Base-by-base conservation (phyloP, 2,888 invertebrate species). In the Aspidiotus rigidus region DNA sequence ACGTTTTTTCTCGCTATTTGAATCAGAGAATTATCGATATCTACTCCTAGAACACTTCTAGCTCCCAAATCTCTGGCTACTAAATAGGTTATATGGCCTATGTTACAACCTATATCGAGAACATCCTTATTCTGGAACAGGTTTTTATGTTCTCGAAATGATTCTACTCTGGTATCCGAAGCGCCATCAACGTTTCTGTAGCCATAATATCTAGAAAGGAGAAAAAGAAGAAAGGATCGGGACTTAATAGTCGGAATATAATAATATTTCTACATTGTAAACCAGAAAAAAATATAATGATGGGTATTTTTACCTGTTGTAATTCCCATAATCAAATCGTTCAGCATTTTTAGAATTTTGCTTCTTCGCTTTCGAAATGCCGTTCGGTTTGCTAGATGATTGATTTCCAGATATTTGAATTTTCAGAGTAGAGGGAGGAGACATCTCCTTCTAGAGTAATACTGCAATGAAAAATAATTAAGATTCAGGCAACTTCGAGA, bases 31-130 rank as follows among this genome's bases (percentile, higher is more conserved):
- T 71, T 83, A 81, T 99, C 98, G 74, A 99, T 97, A 78, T 99
- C 98, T 74, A 98, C 87, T 71, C 98, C 99, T 70, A 90, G 83
- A 70, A 97, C 88, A 73, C 89, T 88, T 72, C 85, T 85, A 3
- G 97, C 95, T 49, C 85, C 83, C 74, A 92, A 86, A 75, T 93
- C 89, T 72, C 90, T 83, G 0, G 94, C 98, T 62, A 99, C 84
- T 0, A 89, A 86, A 55, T 97, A 83, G 10, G 98, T 94, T 74
- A 99, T 85, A 77, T 95, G 93, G 1, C 99, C 99, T 71, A 93
- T 90, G 80, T 99, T 99, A 79, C 98, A 99, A 15, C 99, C 99
- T 76, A 99, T 90, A 77, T 99, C 99, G 73, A 99, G 81, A 59
- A 98, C 88, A 79, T 93, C 91, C 79, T 92, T 95, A 73, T 87